Evolutionary conservation across 2,797 vertebrate genomes (phyloP), one percentile per base, ranked within the genome.

Genomic region (Threskiornis aethiopicus): DNA sequence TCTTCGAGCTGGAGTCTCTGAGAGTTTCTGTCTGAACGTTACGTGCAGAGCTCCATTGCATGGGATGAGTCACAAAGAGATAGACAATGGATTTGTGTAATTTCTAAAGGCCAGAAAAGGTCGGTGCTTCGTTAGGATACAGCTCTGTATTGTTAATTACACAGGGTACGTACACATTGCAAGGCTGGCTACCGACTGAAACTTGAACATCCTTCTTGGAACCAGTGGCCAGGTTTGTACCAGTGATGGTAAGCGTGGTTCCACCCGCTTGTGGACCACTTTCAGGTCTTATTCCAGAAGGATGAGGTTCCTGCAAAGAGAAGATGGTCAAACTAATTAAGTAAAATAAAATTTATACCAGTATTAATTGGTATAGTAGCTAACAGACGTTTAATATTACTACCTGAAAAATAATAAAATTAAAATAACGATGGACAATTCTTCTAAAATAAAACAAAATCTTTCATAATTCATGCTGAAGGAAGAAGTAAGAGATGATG

Each of bases 231-330:
- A 99, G 94, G 92, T 98, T 91, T 9, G 0, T 75, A 58, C 99
- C 99, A 6, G 26, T 97, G 96, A 99, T 99, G 67, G 99, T 99
- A 94, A 99, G 98, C 13, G 97, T 97, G 13, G 99, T 99, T 55
- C 99, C 99, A 6, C 99, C 99, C 0, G 98, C 98, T 96, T 98
- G 72, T 84, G 99, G 97, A 96, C 99, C 97, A 70, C 98, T 80
- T 78, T 51, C 70, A 6, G 98, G 98, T 57, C 89, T 95, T 94
- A 98, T 97, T 89, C 5, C 4, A 26, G 9, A 95, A 13, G 99
- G 99, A 44, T 93, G 41, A 4, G 99, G 99, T 87, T 99, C 87
- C 99, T 99, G 95, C 44, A 75, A 55, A 85, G 88, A 86, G 35
- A 31, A 75, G 37, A 92, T 33, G n/a, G 54, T 62, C 52, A 87